phyloP scores from a whole-genome alignment of 2,113 vertebrate species.

The Strigops habroptila region DNA sequence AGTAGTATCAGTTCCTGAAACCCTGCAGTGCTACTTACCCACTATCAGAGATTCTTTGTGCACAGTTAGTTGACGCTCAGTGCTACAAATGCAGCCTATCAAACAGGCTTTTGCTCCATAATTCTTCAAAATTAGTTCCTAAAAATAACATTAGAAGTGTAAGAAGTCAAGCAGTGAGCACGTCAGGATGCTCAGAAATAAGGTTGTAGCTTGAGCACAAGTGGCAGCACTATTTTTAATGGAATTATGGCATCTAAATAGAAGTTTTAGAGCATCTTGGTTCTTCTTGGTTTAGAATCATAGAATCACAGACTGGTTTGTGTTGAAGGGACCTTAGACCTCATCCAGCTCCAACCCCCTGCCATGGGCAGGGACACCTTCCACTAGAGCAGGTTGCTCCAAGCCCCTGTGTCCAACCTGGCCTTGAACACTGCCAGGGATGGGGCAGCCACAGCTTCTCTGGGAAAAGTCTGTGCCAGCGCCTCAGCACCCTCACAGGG shows the following conservation, averaged over 20 bases:
- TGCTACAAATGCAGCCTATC: neutral
- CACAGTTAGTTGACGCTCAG: neutral
- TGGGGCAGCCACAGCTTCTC: too few species aligned
- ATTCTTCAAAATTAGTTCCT: neutral
- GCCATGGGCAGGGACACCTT: neutral
- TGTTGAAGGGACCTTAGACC: neutral
- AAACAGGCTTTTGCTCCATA: neutral
- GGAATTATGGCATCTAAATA: neutral
- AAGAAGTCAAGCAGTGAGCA: neutral
- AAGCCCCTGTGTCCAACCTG: too few species aligned
- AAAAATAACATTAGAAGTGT: neutral
- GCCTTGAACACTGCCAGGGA: too few species aligned
- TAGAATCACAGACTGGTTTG: neutral
- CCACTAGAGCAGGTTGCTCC: too few species aligned
- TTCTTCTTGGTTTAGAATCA: neutral
- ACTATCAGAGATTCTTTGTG: neutral
- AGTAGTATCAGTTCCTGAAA: neutral
- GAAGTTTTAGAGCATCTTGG: neutral
- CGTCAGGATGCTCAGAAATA: neutral
- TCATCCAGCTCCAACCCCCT: neutral
- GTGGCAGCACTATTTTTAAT: neutral
- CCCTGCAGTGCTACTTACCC: neutral
- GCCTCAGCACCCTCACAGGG: too few species aligned
- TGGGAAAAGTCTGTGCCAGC: too few species aligned
- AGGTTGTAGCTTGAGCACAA: neutral